Evolutionary conservation across 2,797 vertebrate species (phyloP).

Genomic region (Sus cebifrons): DNA sequence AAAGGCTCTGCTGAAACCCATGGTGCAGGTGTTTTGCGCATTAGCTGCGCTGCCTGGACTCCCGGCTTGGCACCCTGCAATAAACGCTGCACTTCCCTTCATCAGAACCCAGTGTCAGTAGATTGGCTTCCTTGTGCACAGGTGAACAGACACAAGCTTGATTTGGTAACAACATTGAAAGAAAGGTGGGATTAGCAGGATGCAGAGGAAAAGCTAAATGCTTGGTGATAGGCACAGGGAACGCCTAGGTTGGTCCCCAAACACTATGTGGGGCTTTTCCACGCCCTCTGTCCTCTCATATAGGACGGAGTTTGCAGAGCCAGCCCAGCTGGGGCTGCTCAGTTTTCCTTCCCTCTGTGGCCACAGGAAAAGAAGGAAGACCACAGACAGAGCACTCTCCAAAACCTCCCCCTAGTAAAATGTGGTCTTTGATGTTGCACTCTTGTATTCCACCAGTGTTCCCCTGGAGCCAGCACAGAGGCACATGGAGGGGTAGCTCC

Average conservation of each 20-base stretch:
- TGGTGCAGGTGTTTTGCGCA: neutral
- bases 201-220: neutral
- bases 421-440: neutral
- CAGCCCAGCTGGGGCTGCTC: neutral
- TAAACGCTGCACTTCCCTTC: no score
- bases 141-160: neutral
- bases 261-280: neutral
- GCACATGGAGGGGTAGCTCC: accelerated
- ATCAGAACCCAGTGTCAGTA: no score
- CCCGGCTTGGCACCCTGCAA: no score
- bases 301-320: neutral
- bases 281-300: neutral
- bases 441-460: neutral
- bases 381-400: neutral
- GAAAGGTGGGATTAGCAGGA: neutral
- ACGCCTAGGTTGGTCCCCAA: neutral
- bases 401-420: neutral
- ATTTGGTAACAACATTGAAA: neutral
- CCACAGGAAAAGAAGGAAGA: neutral
- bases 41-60: neutral
- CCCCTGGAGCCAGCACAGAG: neutral
- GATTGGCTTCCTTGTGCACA: no score
- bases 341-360: neutral
- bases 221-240: neutral
- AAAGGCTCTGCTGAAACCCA: neutral